A percentile compares a stretch with the other conserved stretches of the same genome.
Evolutionary conservation across 2,888 invertebrate genomes (phyloP).

Genomic region (Eilema depressum): DNA sequence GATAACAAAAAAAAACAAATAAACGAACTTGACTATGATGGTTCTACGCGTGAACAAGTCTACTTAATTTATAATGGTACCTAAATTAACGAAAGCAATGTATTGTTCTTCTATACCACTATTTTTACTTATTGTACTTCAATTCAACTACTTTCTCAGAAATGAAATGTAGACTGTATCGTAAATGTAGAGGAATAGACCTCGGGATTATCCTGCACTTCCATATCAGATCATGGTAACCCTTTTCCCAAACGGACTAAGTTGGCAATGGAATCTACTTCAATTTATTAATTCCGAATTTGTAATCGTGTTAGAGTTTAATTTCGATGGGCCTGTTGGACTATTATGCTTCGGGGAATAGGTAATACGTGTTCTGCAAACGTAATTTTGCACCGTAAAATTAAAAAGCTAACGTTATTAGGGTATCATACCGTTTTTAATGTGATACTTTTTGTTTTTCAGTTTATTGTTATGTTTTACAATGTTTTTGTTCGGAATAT

Average conservation of each 20-base stretch:
- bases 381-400: constrained; percentile 44
- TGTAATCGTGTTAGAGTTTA: constrained; percentile 49
- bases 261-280: constrained; percentile 40
- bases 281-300: constrained; percentile 54
- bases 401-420: constrained; percentile 34
- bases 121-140: no score
- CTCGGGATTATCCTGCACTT: constrained; percentile 22
- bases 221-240: constrained; percentile 20
- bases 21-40: no score
- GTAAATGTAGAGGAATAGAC: background rate
- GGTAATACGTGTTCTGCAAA: constrained; percentile 44
- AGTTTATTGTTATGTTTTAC: constrained; percentile 17
- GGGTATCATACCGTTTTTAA: constrained; percentile 22
- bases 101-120: no score
- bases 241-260: constrained; percentile 33
- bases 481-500: background rate
- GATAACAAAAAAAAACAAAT: no score
- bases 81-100: no score
- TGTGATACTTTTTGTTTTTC: constrained; percentile 10
- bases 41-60: no score
- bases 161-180: background rate
- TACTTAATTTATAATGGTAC: no score
- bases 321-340: constrained; percentile 43
- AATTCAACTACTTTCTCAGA: background rate
- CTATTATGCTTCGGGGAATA: constrained; percentile 45